Evolutionary conservation across 2,113 vertebrate genomes (phyloP), one percentile per base, ranked within the genome.

Genomic region (Herpetotheres cachinnans): DNA sequence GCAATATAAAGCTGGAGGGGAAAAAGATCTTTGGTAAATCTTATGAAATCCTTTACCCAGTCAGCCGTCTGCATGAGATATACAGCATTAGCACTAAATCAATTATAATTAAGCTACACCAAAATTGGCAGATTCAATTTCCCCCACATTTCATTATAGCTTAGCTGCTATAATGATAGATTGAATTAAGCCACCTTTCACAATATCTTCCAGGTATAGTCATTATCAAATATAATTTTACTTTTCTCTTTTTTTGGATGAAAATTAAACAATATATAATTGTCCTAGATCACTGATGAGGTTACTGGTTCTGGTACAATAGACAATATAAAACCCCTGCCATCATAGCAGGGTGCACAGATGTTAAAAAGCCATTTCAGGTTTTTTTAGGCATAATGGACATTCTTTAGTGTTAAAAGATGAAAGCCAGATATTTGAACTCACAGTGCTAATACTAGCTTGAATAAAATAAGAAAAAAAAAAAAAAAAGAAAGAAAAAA

Each of bases 71-170:
- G 69, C 70, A 56, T 76, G 81, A 95, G 56, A 62, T 54, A 72
- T 32, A 62, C 44, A 56, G 17, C 70, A 82, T 89, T 85, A 96
- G 42, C 84, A 58, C 58, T 95, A 90, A 95, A 92, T 96, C 86
- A 87, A 80, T 89, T 94, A 82, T 85, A 91, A 96, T 96, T 87
- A 95, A 93, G 79, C 77, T 87, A 36, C 56, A 89, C 62, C 73
- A 93, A 93, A 95, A 94, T 62, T 54, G 73, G 86, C 73, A 89
- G 93, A 94, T 89, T 96, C 70, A 89, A 87, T 96, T 95, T 94
- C 71, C 8, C 8, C 40, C 52, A 22, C 8, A 2, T 91, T 87
- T 95, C 66, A 47, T 89, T 91, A 77, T 6, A 84, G 36, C 29
- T 85, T 30, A 85, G 36, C 30, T 95, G 52, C 46, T 91, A 15